Conservation (phyloP, 1,140 invertebrate species). For the Pissodes strobi region DNA sequence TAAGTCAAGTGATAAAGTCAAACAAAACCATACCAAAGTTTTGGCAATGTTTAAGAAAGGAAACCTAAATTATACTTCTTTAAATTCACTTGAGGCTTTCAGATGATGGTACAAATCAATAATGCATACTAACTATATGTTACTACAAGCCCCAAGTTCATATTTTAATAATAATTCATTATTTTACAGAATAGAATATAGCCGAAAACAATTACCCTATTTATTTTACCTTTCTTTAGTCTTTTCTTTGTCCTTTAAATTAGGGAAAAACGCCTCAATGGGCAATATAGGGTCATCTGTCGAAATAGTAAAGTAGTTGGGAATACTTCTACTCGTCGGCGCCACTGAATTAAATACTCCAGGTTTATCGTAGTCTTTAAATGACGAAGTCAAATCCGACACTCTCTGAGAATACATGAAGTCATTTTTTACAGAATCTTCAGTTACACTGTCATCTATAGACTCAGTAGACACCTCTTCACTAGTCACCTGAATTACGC, state of each 20-base stretch:
- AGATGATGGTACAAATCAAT: too few relatives aligned
- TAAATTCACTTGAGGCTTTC: too few relatives aligned
- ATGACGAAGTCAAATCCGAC: conserved; percentile 62
- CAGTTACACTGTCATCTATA: conserved; percentile 33
- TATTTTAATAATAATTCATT: too few relatives aligned
- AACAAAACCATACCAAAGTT: too few relatives aligned
- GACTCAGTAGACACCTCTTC: conserved; percentile 7
- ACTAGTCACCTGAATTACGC: not conserved
- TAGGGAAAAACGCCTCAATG: conserved; percentile 66
- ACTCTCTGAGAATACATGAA: conserved; percentile 59
- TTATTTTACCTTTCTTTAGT: conserved; percentile 25
- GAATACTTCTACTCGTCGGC: conserved; percentile 56
- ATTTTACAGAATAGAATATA: too few relatives aligned
- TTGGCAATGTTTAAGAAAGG: too few relatives aligned
- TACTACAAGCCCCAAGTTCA: too few relatives aligned
- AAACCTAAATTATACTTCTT: too few relatives aligned
- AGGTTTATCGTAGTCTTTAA: conserved; percentile 63
- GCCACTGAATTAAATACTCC: conserved; percentile 61
- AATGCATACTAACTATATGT: too few relatives aligned
- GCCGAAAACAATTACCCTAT: too few relatives aligned
- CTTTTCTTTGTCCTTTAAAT: conserved; percentile 58
- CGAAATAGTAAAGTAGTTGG: conserved; percentile 65
- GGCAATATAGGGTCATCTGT: conserved; percentile 67
- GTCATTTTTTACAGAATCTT: conserved; percentile 45
- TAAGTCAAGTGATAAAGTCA: too few relatives aligned